A percentile compares a stretch with the other conserved stretches of the same genome.
Evolutionary conservation across 2,888 invertebrate species (phyloP).

Genomic region (Endomychus coccineus): DNA sequence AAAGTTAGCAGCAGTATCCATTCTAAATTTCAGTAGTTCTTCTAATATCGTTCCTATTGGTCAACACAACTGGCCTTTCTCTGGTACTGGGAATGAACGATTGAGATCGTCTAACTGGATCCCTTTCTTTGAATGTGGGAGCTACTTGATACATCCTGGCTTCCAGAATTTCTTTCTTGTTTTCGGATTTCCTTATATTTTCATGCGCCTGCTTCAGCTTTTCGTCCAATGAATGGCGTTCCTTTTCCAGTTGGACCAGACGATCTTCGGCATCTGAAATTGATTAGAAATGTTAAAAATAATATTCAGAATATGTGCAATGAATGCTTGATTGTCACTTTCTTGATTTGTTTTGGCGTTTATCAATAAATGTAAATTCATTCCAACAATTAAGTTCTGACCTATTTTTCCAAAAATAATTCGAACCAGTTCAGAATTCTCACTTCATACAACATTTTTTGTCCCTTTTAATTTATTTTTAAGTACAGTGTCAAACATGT

Average conservation of each 20-base stretch:
- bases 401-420: no score
- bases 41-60: neutral
- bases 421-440: no score
- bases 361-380: no score
- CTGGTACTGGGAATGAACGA: slow-evolving; percentile 64
- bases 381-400: no score
- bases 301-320: no score
- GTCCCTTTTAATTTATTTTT: no score
- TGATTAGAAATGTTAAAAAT: no score
- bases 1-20: no score
- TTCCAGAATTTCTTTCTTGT: slow-evolving; percentile 53
- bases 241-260: slow-evolving; percentile 62
- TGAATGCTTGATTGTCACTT: no score
- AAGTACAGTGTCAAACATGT: no score
- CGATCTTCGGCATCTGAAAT: slow-evolving; percentile 64
- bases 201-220: slow-evolving; percentile 62
- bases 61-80: slow-evolving; percentile 43
- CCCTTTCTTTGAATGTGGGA: slow-evolving; percentile 51
- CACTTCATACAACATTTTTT: no score
- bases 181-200: slow-evolving; percentile 62
- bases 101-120: slow-evolving; percentile 57
- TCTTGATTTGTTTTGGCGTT: no score
- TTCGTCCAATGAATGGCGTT: slow-evolving; percentile 60
- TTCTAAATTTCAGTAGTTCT: slow-evolving; percentile 4
- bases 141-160: slow-evolving; percentile 49